phyloP scores from a whole-genome alignment of 35 echinoderm and acorn worm species.

The Anneissia japonica region DNA sequence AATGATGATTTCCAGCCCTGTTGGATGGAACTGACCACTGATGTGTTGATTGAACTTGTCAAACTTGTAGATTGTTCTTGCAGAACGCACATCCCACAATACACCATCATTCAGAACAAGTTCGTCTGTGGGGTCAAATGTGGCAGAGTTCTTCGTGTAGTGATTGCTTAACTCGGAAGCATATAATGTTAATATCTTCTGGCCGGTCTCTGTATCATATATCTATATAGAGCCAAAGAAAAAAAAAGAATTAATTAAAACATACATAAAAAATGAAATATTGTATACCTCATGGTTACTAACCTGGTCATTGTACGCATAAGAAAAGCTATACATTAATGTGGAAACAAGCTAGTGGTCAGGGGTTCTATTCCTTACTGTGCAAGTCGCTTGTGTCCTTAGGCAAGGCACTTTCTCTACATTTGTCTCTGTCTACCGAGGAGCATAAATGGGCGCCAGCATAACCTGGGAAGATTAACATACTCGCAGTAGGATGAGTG shows the following conservation, averaged over 20 bases:
- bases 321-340: too few relatives aligned
- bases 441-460: too few relatives aligned
- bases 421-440: too few relatives aligned
- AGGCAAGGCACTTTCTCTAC: too few relatives aligned
- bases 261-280: not conserved
- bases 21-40: conserved; percentile 81
- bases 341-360: too few relatives aligned
- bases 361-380: too few relatives aligned
- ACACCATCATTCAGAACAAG: conserved; percentile 91
- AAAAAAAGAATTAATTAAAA: not conserved
- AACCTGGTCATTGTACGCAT: not conserved
- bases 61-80: conserved; percentile 89
- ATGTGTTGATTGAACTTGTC: conserved; percentile 94
- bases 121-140: conserved; percentile 94
- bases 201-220: conserved; percentile 81
- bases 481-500: too few relatives aligned
- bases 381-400: too few relatives aligned
- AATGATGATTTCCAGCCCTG: conserved; percentile 77
- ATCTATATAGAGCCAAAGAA: conserved; percentile 34
- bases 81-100: conserved; percentile 79
- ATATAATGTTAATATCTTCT: conserved; percentile 53
- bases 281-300: not conserved
- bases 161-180: conserved; percentile 69
- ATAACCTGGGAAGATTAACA: too few relatives aligned
- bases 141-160: conserved; percentile 92